These are phyloP conservation scores for Zaprionus obscuricornis DNA, from an alignment of 2,888 invertebrate species.

Conservation along the genomic window DNA sequence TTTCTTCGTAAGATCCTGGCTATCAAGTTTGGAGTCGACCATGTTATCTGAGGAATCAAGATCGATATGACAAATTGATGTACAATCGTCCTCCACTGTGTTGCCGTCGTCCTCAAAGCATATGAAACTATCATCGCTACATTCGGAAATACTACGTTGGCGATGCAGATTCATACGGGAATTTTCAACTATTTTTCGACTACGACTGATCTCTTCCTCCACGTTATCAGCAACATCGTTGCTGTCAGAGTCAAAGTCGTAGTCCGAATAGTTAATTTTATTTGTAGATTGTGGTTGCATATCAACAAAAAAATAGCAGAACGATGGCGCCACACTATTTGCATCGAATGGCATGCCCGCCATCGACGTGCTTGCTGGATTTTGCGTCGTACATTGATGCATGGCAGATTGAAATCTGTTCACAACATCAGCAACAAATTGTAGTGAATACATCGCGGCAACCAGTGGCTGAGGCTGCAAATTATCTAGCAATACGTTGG, in stretches of 20 bases:
- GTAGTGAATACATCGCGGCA: conserved; percentile 56
- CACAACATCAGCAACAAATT: conserved; percentile 57
- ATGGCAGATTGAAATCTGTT: conserved; percentile 51
- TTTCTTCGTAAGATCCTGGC: conserved; percentile 24
- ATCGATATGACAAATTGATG: conserved; percentile 5
- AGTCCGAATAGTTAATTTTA: conserved; percentile 23
- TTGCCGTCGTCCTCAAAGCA: conserved; percentile 61
- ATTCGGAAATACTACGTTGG: conserved; percentile 62
- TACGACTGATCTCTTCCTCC: conserved; percentile 2
- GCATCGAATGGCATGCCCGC: conserved; percentile 36
- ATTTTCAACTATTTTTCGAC: neutral
- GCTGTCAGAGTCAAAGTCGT: conserved; percentile 28
- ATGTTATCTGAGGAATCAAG: conserved; percentile 18
- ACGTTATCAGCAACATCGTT: conserved; percentile 29
- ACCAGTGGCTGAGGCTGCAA: conserved; percentile 55
- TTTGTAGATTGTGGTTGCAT: conserved; percentile 45
- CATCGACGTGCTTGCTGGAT: conserved; percentile 33
- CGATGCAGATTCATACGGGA: conserved; percentile 23
- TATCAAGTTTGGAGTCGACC: conserved; percentile 25
- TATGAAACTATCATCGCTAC: conserved; percentile 67
- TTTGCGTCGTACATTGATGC: conserved; percentile 52
- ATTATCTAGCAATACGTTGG: conserved; percentile 35
- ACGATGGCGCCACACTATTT: conserved; percentile 37
- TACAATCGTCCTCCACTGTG: conserved; percentile 27
- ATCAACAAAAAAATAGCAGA: conserved; percentile 64